A percentile compares a stretch with the other conserved stretches of the same genome.
phyloP scores from a whole-genome alignment of 1,140 invertebrate species.

The Metaphire vulgaris region DNA sequence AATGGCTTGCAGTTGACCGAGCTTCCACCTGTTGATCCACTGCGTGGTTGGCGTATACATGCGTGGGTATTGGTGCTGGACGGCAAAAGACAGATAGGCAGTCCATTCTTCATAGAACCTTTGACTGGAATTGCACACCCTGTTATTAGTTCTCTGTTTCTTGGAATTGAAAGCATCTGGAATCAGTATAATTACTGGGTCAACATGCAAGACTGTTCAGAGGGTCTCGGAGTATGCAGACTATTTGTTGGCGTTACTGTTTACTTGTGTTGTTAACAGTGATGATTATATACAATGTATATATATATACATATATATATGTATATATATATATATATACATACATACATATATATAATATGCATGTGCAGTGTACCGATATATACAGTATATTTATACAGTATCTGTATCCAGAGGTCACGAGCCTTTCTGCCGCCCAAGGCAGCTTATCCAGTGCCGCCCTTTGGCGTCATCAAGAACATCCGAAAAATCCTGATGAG shows the following conservation, averaged over 20 bases:
- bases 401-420: no score
- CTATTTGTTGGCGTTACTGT: neutral
- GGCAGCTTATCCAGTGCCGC: no score
- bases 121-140: conserved; percentile 63
- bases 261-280: neutral
- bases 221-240: conserved; percentile 46
- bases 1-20: conserved; percentile 59
- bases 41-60: conserved; percentile 69
- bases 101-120: conserved; percentile 74
- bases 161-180: conserved; percentile 74
- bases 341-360: no score
- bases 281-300: no score
- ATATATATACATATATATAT: no score
- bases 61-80: conserved; percentile 71
- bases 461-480: no score
- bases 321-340: no score
- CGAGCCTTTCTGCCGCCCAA: no score
- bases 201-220: conserved; percentile 61
- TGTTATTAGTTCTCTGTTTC: conserved; percentile 60
- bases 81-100: conserved; percentile 57
- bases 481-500: no score
- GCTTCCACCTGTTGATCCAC: conserved; percentile 61
- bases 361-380: no score
- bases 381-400: no score
- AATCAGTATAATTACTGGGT: conserved; percentile 82